Percentiles rank a stretch among this genome's conserved stretches.
Evolutionary conservation across 2,888 invertebrate genomes (phyloP).

Genomic region (Uropetala carovei): DNA sequence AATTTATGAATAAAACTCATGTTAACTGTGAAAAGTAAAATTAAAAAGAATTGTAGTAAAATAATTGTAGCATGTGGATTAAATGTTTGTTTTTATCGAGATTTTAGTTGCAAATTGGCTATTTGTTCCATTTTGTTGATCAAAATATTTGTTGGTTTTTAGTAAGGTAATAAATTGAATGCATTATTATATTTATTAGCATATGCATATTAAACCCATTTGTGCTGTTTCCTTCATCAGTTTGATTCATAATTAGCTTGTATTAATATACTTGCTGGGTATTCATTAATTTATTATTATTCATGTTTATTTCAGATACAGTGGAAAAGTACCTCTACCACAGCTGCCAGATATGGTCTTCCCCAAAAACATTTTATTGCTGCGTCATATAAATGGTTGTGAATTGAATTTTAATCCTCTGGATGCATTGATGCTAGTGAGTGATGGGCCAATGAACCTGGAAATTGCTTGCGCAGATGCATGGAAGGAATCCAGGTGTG

Average conservation of each 20-base stretch:
- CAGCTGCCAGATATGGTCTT: conserved; percentile 99
- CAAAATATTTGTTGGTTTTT: no score
- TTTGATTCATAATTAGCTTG: background rate
- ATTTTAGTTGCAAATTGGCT: no score
- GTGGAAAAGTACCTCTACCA: conserved; percentile 85
- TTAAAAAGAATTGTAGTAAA: no score
- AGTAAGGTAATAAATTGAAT: background rate
- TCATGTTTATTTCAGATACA: conserved; percentile 79
- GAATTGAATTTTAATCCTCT: conserved; percentile 90
- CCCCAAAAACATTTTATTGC: conserved; percentile 88
- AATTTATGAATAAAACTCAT: no score
- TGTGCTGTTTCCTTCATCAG: conserved; percentile 50
- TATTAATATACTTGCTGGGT: background rate
- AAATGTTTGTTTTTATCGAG: no score
- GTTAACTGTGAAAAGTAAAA: no score
- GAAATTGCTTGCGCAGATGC: conserved; percentile 93
- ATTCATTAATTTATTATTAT: conserved; percentile 61
- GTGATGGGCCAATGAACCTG: conserved; percentile 83
- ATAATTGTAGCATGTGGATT: no score
- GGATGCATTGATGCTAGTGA: conserved; percentile 91
- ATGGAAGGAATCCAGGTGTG: conserved; percentile 92
- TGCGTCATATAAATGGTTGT: conserved; percentile 83
- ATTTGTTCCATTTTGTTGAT: no score
- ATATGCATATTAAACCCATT: conserved; percentile 60
- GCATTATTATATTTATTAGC: conserved; percentile 48